Evolutionary conservation across 2,888 invertebrate species (phyloP).

Genomic region (Norana najaformis): DNA sequence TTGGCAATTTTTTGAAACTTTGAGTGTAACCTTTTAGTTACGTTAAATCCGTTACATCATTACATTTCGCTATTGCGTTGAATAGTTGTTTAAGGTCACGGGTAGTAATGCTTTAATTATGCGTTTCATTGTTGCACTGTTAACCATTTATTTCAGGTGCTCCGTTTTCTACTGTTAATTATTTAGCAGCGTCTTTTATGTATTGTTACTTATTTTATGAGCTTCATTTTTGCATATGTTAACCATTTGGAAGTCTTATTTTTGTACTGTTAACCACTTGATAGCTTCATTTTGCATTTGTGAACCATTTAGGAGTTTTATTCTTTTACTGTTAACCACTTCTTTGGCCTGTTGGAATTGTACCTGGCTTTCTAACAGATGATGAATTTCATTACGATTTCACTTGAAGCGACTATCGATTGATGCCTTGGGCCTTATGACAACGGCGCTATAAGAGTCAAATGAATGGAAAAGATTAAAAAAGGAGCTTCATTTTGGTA

Average conservation of each 20-base stretch:
- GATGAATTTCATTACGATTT: too few relatives aligned
- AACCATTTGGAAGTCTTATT: too few relatives aligned
- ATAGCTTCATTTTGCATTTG: neutral
- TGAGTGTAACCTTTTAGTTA: neutral
- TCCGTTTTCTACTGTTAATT: neutral
- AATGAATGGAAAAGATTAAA: neutral
- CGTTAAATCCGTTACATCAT: neutral
- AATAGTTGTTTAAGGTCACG: neutral
- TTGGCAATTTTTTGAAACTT: too few relatives aligned
- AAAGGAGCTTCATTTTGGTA: too few relatives aligned
- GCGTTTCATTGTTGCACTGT: neutral
- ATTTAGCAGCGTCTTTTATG: too few relatives aligned
- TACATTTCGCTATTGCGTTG: neutral
- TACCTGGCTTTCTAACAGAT: too few relatives aligned
- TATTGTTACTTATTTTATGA: too few relatives aligned
- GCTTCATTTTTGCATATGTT: too few relatives aligned
- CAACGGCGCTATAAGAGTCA: neutral
- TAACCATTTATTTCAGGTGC: neutral
- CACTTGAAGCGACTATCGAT: too few relatives aligned
- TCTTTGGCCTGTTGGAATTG: neutral
- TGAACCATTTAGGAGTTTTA: too few relatives aligned
- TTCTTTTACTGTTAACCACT: neutral
- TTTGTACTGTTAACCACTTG: neutral
- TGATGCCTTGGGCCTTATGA: neutral
- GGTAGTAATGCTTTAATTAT: neutral